Evolutionary conservation across 2,113 vertebrate species (phyloP), one percentile per base, ranked within the genome.

Genomic region (Sciurus niger): DNA sequence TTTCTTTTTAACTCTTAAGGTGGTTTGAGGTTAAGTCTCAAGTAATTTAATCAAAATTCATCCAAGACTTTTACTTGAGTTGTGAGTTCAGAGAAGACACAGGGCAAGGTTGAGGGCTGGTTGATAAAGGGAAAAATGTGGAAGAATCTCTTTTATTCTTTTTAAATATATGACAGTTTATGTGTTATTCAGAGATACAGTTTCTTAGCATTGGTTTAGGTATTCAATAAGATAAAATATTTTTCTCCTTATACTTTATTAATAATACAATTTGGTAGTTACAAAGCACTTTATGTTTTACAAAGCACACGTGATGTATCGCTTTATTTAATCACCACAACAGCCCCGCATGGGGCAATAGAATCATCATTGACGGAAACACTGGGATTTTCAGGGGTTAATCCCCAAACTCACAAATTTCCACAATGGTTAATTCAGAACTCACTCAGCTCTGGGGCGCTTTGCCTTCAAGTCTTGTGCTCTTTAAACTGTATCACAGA

Each of bases 121-220:
- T 9, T 17, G 17, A 63, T 32, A 67, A 89, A 13, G 51, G n/a
- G 40, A 60, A 13, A 80, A 76, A 88, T 72, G 3, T 67, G 8
- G 13, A 80, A n/a, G 32, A 43, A 72, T 14, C 46, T 67, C 55
- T 77, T 72, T 20, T 65, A 84, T 40, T n/a, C 46, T 68, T 9
- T 79, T 94, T 2, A 79, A 88, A 55, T 43, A 63, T 73, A 63
- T 74, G 43, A 22, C 22, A 8, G 14, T 63, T 88, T 70, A 63
- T 13, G n/a, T 76, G 14, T 89, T 84, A 90, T 91, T 94, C 6
- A 68, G 37, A 92, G 17, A 32, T 90, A 8, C 65, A 48, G 80
- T 96, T 96, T 85, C 80, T 55, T 67, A 46, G 32, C 91, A 60
- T 34, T 91, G 70, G 8, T 24, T 48, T 96, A 40, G 6, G 4